Percentiles rank a stretch among this genome's conserved stretches.
phyloP scores from a whole-genome alignment of 2,888 invertebrate species.

The Dasysyrphus tricinctus region DNA sequence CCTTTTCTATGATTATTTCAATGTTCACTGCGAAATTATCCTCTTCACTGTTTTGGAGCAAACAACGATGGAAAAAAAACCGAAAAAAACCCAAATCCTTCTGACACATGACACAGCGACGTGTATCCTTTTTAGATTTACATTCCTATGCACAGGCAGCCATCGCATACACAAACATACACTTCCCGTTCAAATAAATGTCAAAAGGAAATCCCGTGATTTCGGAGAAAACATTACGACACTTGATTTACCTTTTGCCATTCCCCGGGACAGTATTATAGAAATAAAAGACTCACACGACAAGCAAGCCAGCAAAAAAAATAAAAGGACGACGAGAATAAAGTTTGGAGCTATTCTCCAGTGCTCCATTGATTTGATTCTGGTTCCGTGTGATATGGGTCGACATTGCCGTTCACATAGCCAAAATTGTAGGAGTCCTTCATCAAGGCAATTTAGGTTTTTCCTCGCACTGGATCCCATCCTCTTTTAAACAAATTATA shows the following conservation, averaged over 20 bases:
- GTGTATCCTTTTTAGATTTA: slow-evolving; percentile 69
- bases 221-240: slow-evolving; percentile 72
- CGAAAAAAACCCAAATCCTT: slow-evolving; percentile 55
- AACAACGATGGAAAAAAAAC: slow-evolving; percentile 18
- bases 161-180: slow-evolving; percentile 17
- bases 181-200: slow-evolving; percentile 66
- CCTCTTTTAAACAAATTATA: slow-evolving; percentile 64
- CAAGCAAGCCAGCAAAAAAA: background rate
- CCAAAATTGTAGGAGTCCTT: slow-evolving; percentile 46
- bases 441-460: slow-evolving; percentile 61
- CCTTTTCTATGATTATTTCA: slow-evolving; percentile 58
- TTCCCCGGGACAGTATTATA: slow-evolving; percentile 48
- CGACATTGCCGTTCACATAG: slow-evolving; percentile 38
- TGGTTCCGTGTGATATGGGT: slow-evolving; percentile 68
- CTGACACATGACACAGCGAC: slow-evolving; percentile 67
- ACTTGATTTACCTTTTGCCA: slow-evolving; percentile 73
- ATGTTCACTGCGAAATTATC: slow-evolving; percentile 69
- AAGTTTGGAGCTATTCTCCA: slow-evolving; percentile 47
- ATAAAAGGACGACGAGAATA: slow-evolving; percentile 45
- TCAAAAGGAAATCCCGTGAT: slow-evolving; percentile 75
- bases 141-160: slow-evolving; percentile 35
- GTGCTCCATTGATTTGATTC: slow-evolving; percentile 69
- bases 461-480: slow-evolving; percentile 19
- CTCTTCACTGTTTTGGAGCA: slow-evolving; percentile 45
- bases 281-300: slow-evolving; percentile 19